These are phyloP conservation scores for Delichon dasypus DNA, from an alignment of 2,797 vertebrate species.

Conservation along the genomic window DNA sequence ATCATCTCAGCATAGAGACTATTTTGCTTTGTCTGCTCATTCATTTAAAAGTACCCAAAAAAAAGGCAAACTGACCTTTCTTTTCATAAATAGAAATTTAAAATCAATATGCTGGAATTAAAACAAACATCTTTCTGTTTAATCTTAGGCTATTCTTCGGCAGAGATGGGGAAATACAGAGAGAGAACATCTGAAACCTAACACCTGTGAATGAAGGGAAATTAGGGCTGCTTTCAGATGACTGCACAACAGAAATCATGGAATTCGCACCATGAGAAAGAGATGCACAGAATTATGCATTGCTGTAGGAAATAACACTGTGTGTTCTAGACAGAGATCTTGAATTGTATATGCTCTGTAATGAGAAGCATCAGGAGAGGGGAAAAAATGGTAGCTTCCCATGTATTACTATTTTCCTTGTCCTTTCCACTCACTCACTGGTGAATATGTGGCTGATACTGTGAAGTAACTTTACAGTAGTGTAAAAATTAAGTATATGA, in stretches of 20 bases:
- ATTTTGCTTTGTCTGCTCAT: neutral
- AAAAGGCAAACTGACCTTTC: neutral
- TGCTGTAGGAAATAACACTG: neutral
- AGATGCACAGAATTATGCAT: neutral
- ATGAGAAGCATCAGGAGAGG: neutral
- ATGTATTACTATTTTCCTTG: neutral
- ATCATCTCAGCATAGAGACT: neutral
- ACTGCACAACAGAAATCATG: neutral
- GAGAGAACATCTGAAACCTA: neutral
- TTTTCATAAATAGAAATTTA: neutral
- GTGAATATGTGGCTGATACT: neutral
- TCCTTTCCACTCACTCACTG: neutral
- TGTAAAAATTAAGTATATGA: neutral
- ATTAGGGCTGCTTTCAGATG: neutral
- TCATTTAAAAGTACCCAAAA: neutral
- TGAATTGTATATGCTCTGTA: fast-evolving
- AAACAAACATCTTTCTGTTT: neutral
- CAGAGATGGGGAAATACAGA: neutral
- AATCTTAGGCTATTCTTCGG: neutral
- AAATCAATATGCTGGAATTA: neutral
- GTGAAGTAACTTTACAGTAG: neutral
- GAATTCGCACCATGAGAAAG: neutral
- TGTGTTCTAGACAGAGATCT: neutral
- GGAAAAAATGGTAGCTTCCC: neutral
- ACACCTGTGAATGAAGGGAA: neutral